phyloP scores from a whole-genome alignment of 1,140 invertebrate genomes.

The Panagrolaimus sp. region DNA sequence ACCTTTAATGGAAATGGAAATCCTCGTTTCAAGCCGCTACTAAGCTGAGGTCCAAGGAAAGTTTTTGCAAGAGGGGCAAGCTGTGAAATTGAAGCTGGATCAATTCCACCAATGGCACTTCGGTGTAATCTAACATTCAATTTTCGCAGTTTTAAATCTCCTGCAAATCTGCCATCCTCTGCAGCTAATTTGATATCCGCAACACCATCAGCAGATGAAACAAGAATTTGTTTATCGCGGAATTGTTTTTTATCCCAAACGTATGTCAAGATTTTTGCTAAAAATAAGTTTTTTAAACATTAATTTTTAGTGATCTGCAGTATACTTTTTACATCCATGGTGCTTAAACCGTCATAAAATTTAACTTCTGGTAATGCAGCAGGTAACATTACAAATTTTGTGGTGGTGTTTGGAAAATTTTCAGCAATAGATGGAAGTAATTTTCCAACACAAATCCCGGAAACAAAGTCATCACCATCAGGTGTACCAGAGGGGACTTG shows the following conservation, averaged over 20 bases:
- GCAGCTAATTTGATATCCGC: conserved; percentile 53
- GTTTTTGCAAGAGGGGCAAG: conserved; percentile 57
- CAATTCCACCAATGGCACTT: conserved; percentile 52
- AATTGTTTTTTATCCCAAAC: conserved; percentile 35
- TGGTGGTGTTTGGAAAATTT: conserved; percentile 55
- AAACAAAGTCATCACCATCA: conserved; percentile 38
- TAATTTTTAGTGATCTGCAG: neutral
- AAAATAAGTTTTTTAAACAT: conserved; percentile 22
- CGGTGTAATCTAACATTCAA: conserved; percentile 52
- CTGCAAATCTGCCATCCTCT: conserved; percentile 46
- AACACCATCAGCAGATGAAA: conserved; percentile 57
- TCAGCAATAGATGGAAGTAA: conserved; percentile 51
- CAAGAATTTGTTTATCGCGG: conserved; percentile 49
- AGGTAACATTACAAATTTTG: conserved; percentile 54
- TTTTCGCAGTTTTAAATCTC: conserved; percentile 55
- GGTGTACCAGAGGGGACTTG: neutral
- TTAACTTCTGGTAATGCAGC: conserved; percentile 51
- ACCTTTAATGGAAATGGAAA: conserved; percentile 55
- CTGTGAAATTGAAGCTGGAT: conserved; percentile 52
- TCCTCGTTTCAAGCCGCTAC: conserved; percentile 53
- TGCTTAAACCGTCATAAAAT: conserved; percentile 49
- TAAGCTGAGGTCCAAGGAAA: conserved; percentile 54
- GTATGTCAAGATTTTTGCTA: conserved; percentile 57
- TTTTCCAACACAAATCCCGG: conserved; percentile 53
- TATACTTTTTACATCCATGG: conserved; percentile 53